These are phyloP conservation scores for Ormyrus pomaceus DNA, from an alignment of 2,888 invertebrate genomes.

Conservation along the genomic window DNA sequence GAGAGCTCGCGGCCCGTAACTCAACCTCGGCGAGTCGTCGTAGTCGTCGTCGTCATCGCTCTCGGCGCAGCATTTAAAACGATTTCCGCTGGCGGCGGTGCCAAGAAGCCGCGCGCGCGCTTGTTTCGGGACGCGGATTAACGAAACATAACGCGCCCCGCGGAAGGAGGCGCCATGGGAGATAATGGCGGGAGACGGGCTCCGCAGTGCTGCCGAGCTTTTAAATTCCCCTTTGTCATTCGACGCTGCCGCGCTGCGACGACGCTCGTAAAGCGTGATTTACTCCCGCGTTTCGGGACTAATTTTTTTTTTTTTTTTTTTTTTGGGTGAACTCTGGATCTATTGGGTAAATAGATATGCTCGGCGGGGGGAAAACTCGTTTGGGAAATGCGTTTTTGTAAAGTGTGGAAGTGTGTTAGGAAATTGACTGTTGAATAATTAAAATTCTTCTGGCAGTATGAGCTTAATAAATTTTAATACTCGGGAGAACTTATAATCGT, in stretches of 20 bases:
- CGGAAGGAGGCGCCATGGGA: slow-evolving; percentile 64
- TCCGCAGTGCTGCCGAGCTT: slow-evolving; percentile 67
- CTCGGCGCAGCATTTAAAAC: slow-evolving; percentile 75
- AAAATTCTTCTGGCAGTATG: no score
- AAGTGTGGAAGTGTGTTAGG: no score
- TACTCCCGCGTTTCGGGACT: not conserved
- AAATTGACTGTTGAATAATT: no score
- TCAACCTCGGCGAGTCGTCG: slow-evolving; percentile 63
- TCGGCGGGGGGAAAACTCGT: no score
- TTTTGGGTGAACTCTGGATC: no score
- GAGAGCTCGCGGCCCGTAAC: slow-evolving; percentile 67
- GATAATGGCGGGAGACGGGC: slow-evolving; percentile 65
- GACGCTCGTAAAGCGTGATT: not conserved
- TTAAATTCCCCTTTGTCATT: slow-evolving; percentile 40
- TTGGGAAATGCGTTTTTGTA: no score
- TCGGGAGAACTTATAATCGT: no score
- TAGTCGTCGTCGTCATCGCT: slow-evolving; percentile 68
- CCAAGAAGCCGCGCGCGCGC: slow-evolving; percentile 69
- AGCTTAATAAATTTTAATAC: no score
- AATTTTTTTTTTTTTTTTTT: no score
- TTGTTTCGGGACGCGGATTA: slow-evolving; percentile 75
- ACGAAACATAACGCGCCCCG: slow-evolving; percentile 74
- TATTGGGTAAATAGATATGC: no score
- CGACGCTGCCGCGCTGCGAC: not conserved
- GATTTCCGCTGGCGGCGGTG: slow-evolving; percentile 75